phyloP scores from a whole-genome alignment of 2,797 vertebrate species.

The Eulemur albifrons region DNA sequence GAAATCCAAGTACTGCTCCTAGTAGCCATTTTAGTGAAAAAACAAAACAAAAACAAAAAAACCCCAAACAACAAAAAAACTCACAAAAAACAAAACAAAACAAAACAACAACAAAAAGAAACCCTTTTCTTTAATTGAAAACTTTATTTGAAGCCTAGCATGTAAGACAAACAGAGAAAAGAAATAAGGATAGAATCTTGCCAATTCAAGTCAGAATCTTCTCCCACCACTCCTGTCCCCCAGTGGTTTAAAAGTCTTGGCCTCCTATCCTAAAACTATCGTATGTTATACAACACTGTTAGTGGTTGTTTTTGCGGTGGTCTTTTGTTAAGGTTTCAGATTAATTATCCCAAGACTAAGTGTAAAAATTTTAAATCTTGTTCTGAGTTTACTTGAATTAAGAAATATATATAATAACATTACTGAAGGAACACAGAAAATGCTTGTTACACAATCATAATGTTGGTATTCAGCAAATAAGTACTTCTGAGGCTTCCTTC shows the following conservation, averaged over 20 bases:
- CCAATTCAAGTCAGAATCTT: background rate
- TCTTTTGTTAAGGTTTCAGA: constrained; percentile 23
- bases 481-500: background rate
- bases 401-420: background rate
- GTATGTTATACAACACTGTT: background rate
- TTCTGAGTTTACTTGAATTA: constrained; percentile 22
- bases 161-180: background rate
- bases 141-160: background rate
- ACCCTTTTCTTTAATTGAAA: background rate
- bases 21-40: background rate
- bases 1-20: background rate
- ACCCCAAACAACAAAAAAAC: too few relatives aligned
- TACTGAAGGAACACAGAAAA: background rate
- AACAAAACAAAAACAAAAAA: too few relatives aligned
- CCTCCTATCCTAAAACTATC: background rate
- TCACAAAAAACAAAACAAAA: too few relatives aligned
- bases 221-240: background rate
- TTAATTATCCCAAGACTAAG: background rate
- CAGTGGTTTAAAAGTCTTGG: background rate
- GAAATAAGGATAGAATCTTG: background rate
- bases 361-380: constrained; percentile 32
- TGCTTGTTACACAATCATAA: background rate
- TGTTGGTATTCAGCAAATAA: background rate
- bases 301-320: background rate
- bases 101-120: too few relatives aligned